phyloP scores from a whole-genome alignment of 2,888 invertebrate genomes.

The Petrolisthes manimaculis region DNA sequence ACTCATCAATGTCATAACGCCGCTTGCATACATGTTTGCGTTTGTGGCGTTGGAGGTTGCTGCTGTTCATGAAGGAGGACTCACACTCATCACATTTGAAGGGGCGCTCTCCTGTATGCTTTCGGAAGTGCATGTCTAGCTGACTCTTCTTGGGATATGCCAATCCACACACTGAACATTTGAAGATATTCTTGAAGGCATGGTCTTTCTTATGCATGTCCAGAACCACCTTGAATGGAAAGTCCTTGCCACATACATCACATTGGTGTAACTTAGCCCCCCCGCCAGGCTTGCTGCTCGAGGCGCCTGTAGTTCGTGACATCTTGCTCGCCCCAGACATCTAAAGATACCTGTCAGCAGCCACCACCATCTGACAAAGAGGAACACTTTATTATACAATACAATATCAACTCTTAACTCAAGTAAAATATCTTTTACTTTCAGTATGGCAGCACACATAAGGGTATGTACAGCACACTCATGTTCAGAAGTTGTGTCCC shows the following conservation, averaged over 20 bases:
- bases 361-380: neutral
- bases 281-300: constrained; percentile 50
- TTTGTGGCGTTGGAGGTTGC: constrained; percentile 56
- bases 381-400: too few relatives aligned
- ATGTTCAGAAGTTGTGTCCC: too few relatives aligned
- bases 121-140: constrained; percentile 52
- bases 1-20: constrained; percentile 51
- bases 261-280: constrained; percentile 50
- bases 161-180: constrained; percentile 44
- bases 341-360: constrained; percentile 27
- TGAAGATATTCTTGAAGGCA: constrained; percentile 47
- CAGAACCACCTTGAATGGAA: constrained; percentile 56
- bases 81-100: constrained; percentile 57
- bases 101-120: constrained; percentile 53
- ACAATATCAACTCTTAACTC: too few relatives aligned
- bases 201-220: constrained; percentile 60
- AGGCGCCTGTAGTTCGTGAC: constrained; percentile 57
- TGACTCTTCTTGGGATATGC: constrained; percentile 56
- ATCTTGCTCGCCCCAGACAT: constrained; percentile 49
- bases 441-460: too few relatives aligned
- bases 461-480: too few relatives aligned
- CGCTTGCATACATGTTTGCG: constrained; percentile 55
- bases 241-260: constrained; percentile 56
- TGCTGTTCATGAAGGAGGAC: constrained; percentile 58
- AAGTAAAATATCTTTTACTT: too few relatives aligned